Evolutionary conservation across 2,888 invertebrate species (phyloP), one percentile per base, ranked within the genome.

Genomic region (Lampropteryx suffumata): DNA sequence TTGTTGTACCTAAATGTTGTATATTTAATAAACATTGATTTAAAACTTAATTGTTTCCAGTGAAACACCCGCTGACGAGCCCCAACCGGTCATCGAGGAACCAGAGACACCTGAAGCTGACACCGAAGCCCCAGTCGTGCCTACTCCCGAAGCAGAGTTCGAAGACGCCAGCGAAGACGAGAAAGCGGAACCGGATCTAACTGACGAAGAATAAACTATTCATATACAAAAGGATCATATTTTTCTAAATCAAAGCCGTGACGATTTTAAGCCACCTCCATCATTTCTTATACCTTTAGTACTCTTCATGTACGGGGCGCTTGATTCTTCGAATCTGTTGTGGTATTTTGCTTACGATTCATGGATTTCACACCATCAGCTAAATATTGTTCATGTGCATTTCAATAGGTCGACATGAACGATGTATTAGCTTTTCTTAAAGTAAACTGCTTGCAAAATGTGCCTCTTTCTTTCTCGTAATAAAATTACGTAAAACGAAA

Each of bases 151-250:
- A 26, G 44, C 67, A n/a, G 79, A 72, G 5, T 1, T 24, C 24
- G 76, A 70, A 14, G 91, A 91, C 48, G 78, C 73, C 61, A 89
- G 89, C 59, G 90, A 89, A 59, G 88, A 89, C 53, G 91, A 90
- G 60, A 76, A 82, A 69, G 90, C 85, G 7, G 91, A 89, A 66
- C 91, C 87, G 7, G 91, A 91, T 62, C 82, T 90, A 53, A 90
- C 88, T n/a, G 90, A 90, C 52, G 91, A 90, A 67, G 91, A 90
- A 83, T 90, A 88, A 81, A 56, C 48, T 50, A 35, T 49, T 12
- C 45, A 55, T 9, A 17, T 10, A 44, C n/a, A 43, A 5, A 36
- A 24, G 37, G 36, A 42, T 59, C 53, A 61, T 60, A 66, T 63
- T 66, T 61, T 65, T 65, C 59, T 66, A 64, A 30, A 50, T 8